phyloP scores from a whole-genome alignment of 2,888 invertebrate species.

The Andrena chrysosceles region DNA sequence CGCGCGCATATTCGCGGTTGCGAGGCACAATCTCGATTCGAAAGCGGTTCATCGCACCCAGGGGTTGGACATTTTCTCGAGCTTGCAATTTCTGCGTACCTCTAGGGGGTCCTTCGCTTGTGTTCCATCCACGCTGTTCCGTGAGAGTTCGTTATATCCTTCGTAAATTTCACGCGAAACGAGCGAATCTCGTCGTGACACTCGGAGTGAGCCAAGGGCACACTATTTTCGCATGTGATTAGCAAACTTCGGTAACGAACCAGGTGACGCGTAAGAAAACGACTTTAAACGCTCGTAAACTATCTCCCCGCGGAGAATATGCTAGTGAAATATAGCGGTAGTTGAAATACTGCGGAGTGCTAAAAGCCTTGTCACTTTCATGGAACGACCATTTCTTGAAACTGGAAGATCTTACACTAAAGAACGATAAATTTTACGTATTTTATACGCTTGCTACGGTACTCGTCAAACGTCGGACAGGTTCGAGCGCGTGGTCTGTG shows the following conservation, averaged over 20 bases:
- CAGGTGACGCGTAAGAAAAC: not conserved
- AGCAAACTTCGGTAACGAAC: slow-evolving; percentile 18
- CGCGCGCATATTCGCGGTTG: not conserved
- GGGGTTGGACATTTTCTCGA: slow-evolving; percentile 29
- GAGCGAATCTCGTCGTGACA: not conserved
- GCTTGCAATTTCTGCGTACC: slow-evolving; percentile 3
- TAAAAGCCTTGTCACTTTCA: not conserved
- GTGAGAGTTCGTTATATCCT: slow-evolving; percentile 33
- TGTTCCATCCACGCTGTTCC: not conserved
- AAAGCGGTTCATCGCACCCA: not conserved
- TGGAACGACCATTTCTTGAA: no score
- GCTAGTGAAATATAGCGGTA: no score
- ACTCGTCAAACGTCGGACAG: no score
- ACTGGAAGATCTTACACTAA: no score
- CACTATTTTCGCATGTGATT: not conserved
- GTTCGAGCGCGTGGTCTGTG: no score
- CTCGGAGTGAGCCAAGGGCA: not conserved
- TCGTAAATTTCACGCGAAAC: slow-evolving; percentile 23
- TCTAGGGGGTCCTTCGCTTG: not conserved
- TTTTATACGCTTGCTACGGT: no score
- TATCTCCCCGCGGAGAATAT: not conserved
- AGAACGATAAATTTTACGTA: no score
- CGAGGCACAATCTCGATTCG: not conserved
- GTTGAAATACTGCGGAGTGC: not conserved
- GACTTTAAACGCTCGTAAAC: slow-evolving; percentile 1